Base-by-base conservation (phyloP, 2,888 invertebrate genomes). In the Leucoptera coffeella region DNA sequence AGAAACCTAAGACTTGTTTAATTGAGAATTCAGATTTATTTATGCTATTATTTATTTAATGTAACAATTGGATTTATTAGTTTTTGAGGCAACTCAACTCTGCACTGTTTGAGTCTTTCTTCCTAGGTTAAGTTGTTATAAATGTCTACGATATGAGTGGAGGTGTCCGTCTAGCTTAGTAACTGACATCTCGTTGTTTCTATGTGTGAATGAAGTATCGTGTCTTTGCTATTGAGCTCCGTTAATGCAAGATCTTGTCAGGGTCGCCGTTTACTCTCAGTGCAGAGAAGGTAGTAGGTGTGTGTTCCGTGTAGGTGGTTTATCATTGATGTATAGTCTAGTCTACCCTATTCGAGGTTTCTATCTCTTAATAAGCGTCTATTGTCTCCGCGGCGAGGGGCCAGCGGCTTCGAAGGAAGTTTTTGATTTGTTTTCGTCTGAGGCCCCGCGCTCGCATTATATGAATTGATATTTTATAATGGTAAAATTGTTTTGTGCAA, bases 251-350 rank as follows among this genome's bases (percentile, higher is more conserved):
- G 12, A 22, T 11, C 7, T 7, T n/a, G 22, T 2, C 22, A 12
- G 7, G 2, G 11, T 10, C 22, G 22, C 22, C 8, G 7, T 22
- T 7, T n/a, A 7, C 12, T 22, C 12, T 12, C 22, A 22, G 22
- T 12, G 6, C 22, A 12, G 6, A 12, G 22, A 8, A 22, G 8
- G 6, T 22, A 22, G 22, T n/a, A n/a, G n/a, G n/a, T 22, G 12
- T 22, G 22, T 12, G 22, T 13, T 23, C 13, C 14, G 20, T n/a
- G 13, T 14, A 52, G 52, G 45, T 58, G 55, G 54, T 61, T 61
- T 62, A 64, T 69, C 56, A 59, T 67, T 67, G 65, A 67, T 72
- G 69, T 71, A 69, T 64, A 62, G 67, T 72, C 72, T 72, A 72
- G 72, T 72, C 72, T 67, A 69, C 64, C 45, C 62, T 65, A 64